Conservation (phyloP, 2,113 vertebrate genomes). For the Menura novaehollandiae region DNA sequence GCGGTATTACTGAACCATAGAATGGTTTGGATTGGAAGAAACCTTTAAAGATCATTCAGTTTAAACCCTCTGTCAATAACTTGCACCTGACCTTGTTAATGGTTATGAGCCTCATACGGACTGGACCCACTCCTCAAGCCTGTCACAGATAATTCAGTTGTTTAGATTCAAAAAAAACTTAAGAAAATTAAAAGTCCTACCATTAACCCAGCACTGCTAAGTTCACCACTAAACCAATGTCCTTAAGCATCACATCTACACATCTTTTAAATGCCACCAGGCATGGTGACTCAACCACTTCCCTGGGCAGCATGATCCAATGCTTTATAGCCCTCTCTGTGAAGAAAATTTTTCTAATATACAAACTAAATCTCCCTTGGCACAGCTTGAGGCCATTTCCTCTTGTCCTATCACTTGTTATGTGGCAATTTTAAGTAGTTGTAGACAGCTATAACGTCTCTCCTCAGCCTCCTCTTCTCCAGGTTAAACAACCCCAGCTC, state of each 20-base stretch:
- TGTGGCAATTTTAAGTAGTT: background rate
- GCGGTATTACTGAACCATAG: background rate
- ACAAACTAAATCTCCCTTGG: background rate
- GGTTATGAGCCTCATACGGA: background rate
- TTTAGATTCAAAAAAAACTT: background rate
- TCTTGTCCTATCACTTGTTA: background rate
- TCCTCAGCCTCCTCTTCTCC: background rate
- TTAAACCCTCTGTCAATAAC: background rate
- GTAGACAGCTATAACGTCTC: background rate
- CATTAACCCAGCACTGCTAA: background rate
- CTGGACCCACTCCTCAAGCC: background rate
- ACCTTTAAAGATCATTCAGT: background rate
- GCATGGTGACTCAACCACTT: background rate
- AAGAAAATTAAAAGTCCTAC: background rate
- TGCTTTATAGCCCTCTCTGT: background rate
- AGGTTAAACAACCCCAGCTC: background rate
- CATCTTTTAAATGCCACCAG: background rate
- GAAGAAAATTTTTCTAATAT: background rate
- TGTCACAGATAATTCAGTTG: background rate
- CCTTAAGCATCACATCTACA: background rate
- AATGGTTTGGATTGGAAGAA: background rate
- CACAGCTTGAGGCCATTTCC: background rate
- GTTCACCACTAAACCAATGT: background rate
- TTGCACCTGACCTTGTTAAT: background rate
- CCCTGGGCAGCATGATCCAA: background rate